Base-by-base conservation (phyloP, 2,113 vertebrate genomes). In the Geococcyx californianus region DNA sequence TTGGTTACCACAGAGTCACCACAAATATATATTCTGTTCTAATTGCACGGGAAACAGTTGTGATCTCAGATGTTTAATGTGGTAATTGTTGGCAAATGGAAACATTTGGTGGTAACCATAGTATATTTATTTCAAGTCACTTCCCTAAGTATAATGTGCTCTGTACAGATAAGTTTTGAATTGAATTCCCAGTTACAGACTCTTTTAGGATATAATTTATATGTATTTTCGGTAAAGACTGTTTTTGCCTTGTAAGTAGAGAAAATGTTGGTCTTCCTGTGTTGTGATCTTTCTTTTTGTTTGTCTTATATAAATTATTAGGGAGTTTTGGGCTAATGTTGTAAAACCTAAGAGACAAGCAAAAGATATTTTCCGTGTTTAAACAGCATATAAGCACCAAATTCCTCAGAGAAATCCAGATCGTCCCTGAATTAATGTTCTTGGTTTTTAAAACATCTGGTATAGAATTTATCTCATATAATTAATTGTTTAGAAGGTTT, bases 211-310 rank as follows among this genome's bases (percentile, higher is more conserved):
- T 93, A 47, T 92, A 94, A 94, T 96, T 94, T 92, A 77, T 62
- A 69, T 47, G 59, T 84, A 95, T 95, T 95, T 97, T 91, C 85
- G 92, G 92, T 77, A 74, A 95, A 92, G 24, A 80, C 16, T 85
- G 67, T 74, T 88, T 95, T 84, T 74, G 26, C 16, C 52, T 63
- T 74, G 29, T 25, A 91, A 91, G 78, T 42, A 79, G 25, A 85
- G n/a, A 63, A 51, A 70, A 26, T 55, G 23, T 44, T 79, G 23
- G 38, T 54, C 31, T 82, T 93, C 47, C 45, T 4, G 0, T 79
- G 59, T 70, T 73, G 75, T 34, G 68, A 51, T 59, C 38, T 42
- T 66, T 40, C 9, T 47, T 86, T 85, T 59, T 83, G 5, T 51
- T 79, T 93, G 16, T 28, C 34, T 73, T 82, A 63, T 49, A 25